Conservation (phyloP, 1,140 invertebrate species). For the Cylas formicarius region DNA sequence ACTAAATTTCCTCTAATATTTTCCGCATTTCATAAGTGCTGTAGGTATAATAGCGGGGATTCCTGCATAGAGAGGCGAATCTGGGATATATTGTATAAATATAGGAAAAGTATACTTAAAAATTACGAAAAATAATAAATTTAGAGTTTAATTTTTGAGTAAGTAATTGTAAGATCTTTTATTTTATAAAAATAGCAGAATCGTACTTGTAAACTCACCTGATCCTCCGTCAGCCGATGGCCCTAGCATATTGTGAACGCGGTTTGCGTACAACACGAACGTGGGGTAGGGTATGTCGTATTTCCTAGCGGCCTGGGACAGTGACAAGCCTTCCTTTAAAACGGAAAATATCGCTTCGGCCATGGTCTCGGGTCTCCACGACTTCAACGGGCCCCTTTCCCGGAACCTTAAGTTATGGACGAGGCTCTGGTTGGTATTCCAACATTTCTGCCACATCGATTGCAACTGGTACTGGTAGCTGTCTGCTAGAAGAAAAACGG, state of each 20-base stretch:
- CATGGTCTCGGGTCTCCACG: constrained; percentile 90
- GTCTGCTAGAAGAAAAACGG: constrained; percentile 60
- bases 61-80: too few species aligned
- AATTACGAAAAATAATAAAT: too few species aligned
- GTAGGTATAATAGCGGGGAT: too few species aligned
- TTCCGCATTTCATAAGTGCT: too few species aligned
- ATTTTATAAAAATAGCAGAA: neutral
- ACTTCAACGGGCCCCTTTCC: constrained; percentile 85
- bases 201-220: constrained; percentile 52
- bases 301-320: constrained; percentile 83
- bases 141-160: too few species aligned
- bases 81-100: too few species aligned
- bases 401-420: constrained; percentile 83
- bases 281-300: constrained; percentile 92
- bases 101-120: too few species aligned
- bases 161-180: neutral
- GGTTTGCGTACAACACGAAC: constrained; percentile 87
- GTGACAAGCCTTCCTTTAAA: constrained; percentile 77
- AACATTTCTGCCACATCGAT: constrained; percentile 91
- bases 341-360: constrained; percentile 88
- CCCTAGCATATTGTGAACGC: constrained; percentile 88
- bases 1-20: too few species aligned
- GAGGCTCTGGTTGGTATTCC: constrained; percentile 82
- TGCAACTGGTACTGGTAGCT: constrained; percentile 91
- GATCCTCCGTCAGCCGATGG: constrained; percentile 79